These are phyloP conservation scores for Epinotia ramella DNA, from an alignment of 2,888 invertebrate genomes.

Conservation along the genomic window DNA sequence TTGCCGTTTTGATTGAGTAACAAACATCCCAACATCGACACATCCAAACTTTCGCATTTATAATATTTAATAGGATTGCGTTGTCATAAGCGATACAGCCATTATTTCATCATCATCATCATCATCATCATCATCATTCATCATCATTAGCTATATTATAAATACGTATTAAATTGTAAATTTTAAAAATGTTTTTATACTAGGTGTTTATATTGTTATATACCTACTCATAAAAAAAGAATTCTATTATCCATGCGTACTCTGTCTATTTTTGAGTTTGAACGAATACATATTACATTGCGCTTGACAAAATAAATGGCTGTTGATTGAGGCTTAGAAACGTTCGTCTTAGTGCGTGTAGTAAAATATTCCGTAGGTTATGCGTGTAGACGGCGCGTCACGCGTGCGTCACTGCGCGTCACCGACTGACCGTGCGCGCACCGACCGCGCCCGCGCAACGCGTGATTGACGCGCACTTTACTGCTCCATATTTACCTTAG, in stretches of 20 bases:
- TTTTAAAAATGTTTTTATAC: no score
- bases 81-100: no score
- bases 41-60: no score
- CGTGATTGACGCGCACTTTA: constrained; percentile 23
- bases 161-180: no score
- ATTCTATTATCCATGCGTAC: not conserved
- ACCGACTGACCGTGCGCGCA: constrained; percentile 48
- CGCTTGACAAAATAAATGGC: not conserved
- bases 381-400: constrained; percentile 51
- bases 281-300: constrained; percentile 1
- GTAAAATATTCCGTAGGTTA: constrained; percentile 36
- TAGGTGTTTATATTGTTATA: not conserved
- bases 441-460: constrained; percentile 54
- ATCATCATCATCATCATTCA: no score
- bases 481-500: constrained; percentile 1
- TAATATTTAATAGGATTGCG: no score
- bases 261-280: not conserved
- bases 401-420: constrained; percentile 56
- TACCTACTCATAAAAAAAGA: not conserved
- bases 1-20: no score
- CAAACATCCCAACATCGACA: no score
- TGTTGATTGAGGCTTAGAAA: not conserved
- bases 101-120: no score
- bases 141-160: no score
- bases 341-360: constrained; percentile 33